Evolutionary conservation across 2,888 invertebrate genomes (phyloP).

Genomic region (Rugalucina vietnamica): DNA sequence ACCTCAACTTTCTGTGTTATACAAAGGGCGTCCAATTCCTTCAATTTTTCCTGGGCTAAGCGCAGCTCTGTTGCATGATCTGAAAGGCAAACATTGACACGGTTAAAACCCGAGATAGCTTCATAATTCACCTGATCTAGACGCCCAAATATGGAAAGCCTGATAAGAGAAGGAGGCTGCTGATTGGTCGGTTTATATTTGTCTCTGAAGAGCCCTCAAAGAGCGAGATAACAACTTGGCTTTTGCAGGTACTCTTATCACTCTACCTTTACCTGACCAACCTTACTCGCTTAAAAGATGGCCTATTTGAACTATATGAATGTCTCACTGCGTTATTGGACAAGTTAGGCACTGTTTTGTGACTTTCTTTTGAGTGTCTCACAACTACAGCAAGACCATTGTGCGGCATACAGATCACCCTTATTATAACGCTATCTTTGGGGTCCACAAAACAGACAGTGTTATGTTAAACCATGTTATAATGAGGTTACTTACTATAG

Average conservation of each 20-base stretch:
- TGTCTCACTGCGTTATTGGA: no score
- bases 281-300: no score
- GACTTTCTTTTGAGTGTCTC: no score
- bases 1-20: conserved; percentile 79
- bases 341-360: no score
- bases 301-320: no score
- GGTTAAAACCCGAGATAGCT: conserved; percentile 5
- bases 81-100: conserved; percentile 61
- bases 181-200: conserved; percentile 48
- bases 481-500: no score
- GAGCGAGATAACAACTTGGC: conserved; percentile 48
- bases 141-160: conserved; percentile 59
- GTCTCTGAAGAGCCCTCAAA: conserved; percentile 50
- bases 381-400: no score
- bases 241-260: conserved; percentile 57
- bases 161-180: conserved; percentile 51
- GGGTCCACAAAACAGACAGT: no score
- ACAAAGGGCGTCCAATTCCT: conserved; percentile 74
- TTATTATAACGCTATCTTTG: no score
- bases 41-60: conserved; percentile 76
- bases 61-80: conserved; percentile 82
- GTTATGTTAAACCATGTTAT: no score
- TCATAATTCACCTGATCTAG: conserved; percentile 45
- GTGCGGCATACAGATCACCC: no score
- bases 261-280: neutral